Evolutionary conservation across 2,888 invertebrate species (phyloP).

Genomic region (Euzophera pinguis): DNA sequence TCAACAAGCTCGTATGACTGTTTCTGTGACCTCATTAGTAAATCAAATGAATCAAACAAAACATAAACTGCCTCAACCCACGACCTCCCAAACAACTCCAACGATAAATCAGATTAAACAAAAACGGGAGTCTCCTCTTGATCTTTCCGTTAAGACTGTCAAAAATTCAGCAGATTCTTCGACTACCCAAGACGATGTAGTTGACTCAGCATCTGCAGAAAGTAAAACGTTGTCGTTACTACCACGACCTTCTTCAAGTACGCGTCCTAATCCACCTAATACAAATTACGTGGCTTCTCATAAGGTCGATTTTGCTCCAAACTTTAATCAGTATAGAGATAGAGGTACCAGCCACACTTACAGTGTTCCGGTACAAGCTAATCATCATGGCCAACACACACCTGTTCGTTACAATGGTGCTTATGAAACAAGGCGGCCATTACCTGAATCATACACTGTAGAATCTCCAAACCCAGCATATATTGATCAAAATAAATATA

Average conservation of each 20-base stretch:
- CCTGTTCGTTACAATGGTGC: conserved; percentile 56
- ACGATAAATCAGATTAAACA: conserved; percentile 64
- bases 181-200: conserved; percentile 84
- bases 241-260: conserved; percentile 50
- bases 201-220: conserved; percentile 67
- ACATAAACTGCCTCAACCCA: conserved; percentile 84
- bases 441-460: conserved; percentile 48
- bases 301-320: conserved; percentile 89
- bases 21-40: conserved; percentile 70
- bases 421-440: conserved; percentile 48
- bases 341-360: conserved; percentile 46
- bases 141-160: conserved; percentile 93
- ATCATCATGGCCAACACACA: conserved; percentile 27
- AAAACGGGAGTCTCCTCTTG: conserved; percentile 89
- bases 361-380: conserved; percentile 37
- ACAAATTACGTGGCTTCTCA: conserved; percentile 73
- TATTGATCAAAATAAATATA: conserved; percentile 56
- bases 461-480: conserved; percentile 61
- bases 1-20: conserved; percentile 70
- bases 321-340: conserved; percentile 80
- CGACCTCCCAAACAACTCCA: conserved; percentile 49
- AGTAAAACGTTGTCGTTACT: conserved; percentile 52
- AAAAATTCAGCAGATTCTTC: conserved; percentile 94
- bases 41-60: conserved; percentile 73
- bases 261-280: conserved; percentile 39